A percentile compares a stretch with the other conserved stretches of the same genome.
These are phyloP conservation scores for rat (Rattus norvegicus) DNA, from an alignment of 2,113 vertebrate genomes.

Conservation along the genomic window GRCr8 NC_086021.1:92392001-92392500, in stretches of 20 bases:
- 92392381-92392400: not conserved
- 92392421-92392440: not conserved
- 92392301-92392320: not conserved
- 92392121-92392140: not conserved
- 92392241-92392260: not conserved
- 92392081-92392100: fast-evolving
- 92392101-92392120: not conserved
- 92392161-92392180: not conserved
- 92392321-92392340: not conserved
- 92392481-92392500: not conserved
- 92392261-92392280: not conserved
- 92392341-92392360: not conserved
- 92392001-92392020: not conserved
- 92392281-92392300: no score
- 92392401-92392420: not conserved
- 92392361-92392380: not conserved
- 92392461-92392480: not conserved
- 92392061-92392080: not conserved
- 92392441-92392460: not conserved
- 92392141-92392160: not conserved
- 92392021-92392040: not conserved
- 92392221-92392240: not conserved
- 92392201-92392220: not conserved
- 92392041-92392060: not conserved
- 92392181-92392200: not conserved